Conservation (phyloP, 2,888 invertebrate species). For the Ligdia adustata region DNA sequence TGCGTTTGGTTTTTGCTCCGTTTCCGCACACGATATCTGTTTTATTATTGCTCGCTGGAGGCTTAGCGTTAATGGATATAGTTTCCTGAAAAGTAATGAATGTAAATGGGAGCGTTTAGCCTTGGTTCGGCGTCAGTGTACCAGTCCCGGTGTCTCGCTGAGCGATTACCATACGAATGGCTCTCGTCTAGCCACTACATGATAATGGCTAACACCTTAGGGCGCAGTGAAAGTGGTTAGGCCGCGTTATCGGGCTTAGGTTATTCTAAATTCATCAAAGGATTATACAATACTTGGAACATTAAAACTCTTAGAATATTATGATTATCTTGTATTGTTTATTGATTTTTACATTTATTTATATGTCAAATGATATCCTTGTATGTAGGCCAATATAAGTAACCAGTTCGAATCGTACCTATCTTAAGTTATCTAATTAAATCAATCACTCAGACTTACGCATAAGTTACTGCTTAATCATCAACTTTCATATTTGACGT, state of each 20-base stretch:
- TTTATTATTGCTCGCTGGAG: conserved; percentile 6
- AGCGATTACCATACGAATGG: conserved; percentile 74
- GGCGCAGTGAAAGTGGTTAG: conserved; percentile 64
- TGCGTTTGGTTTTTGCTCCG: conserved; percentile 2
- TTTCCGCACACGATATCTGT: background rate
- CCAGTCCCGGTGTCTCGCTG: conserved; percentile 38
- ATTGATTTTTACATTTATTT: background rate
- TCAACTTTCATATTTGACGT: conserved; percentile 14
- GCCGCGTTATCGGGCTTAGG: conserved; percentile 1
- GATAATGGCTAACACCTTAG: conserved; percentile 67
- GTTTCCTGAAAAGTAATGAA: conserved; percentile 65
- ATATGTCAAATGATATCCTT: background rate
- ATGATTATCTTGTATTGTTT: background rate
- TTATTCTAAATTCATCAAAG: conserved; percentile 8
- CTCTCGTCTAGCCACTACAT: conserved; percentile 57
- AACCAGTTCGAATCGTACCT: background rate
- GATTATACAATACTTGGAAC: too few species aligned
- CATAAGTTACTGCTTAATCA: conserved; percentile 9
- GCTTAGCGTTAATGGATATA: conserved; percentile 37
- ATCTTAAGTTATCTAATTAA: background rate
- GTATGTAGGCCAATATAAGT: background rate
- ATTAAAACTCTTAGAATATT: too few species aligned
- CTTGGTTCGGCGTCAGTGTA: conserved; percentile 48
- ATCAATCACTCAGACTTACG: conserved; percentile 11
- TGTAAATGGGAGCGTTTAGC: conserved; percentile 57